Conservation (phyloP, 2,888 invertebrate genomes). For the Teleogryllus oceanicus region DNA sequence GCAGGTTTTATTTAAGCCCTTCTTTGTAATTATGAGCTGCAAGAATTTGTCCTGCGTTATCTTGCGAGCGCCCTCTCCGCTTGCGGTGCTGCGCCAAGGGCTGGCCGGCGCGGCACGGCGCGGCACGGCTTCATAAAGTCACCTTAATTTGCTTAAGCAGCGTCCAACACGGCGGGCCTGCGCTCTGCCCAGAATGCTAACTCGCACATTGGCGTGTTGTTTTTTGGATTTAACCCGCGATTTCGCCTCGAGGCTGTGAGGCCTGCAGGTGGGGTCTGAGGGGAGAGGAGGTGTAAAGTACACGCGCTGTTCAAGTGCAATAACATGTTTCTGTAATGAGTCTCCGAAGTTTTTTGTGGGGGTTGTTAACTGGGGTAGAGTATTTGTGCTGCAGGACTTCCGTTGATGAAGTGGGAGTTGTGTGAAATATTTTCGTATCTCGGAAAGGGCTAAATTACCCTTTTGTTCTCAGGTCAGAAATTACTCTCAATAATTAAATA, state of each 20-base stretch:
- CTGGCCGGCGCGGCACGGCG: background rate
- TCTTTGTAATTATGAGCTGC: conserved; percentile 18
- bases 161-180: background rate
- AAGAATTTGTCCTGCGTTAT: conserved; percentile 1
- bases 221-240: background rate
- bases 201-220: conserved; percentile 3
- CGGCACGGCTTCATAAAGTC: background rate
- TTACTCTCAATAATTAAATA: no score
- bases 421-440: no score
- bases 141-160: conserved; percentile 18
- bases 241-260: background rate
- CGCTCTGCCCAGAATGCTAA: background rate
- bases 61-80: background rate
- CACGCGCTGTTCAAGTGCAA: no score
- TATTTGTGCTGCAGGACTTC: no score
- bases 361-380: no score
- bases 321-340: no score
- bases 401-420: no score
- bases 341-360: no score
- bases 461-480: no score
- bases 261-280: no score
- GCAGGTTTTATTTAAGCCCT: conserved; percentile 10
- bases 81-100: background rate
- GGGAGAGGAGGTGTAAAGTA: no score
- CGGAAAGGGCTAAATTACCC: no score